Base-by-base conservation (phyloP, 2,888 invertebrate genomes). In the Thereva unica region DNA sequence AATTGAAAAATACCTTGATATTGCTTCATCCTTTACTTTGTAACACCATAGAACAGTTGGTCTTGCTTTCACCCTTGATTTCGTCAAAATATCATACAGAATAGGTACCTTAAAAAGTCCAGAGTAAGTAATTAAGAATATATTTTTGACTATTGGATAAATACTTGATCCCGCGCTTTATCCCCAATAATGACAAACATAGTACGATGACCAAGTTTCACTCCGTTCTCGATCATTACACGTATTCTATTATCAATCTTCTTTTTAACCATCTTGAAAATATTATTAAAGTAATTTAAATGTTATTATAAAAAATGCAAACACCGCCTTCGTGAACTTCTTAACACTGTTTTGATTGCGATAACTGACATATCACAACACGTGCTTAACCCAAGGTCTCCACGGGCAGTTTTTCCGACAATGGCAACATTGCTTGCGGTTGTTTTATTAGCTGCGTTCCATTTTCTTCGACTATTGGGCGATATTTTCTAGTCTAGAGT, bases 21-120 rank as follows among this genome's bases (percentile, higher is more conserved):
- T 93, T 37, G 92, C 93, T 73, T 95, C 87, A 77, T 95, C 93
- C 72, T 87, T 87, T 73, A 88, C 97, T 86, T 99, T 99, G 80
- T 99, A 99, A 79, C 99, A 99, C 99, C 99, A 99, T 7, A 99
- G 82, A 1, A 99, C 95, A 50, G 91, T 90, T 0, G 98, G 98
- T 47, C 97, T 85, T 0, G 96, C 89, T 81, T 95, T 95, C 0
- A 97, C 91, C 57, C 90, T 89, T 1, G 97, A 92, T 82, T 99
- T 99, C 0, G 95, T 90, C 52, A 99, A 82, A 89, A 99, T 97
- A 77, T 99, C 97, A 84, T 99, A 97, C 4, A 99, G 83, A 78
- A 97, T 93, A 4, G 97, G 95, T 9, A 97, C 93, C 95, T 95
- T 75, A 65, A 78, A 78, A 71, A 41, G 1, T 4, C 4, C 41